Percentiles rank a stretch among this genome's conserved stretches.
Evolutionary conservation across 2,797 vertebrate species (phyloP).

Genomic region (Geotrypetes seraphini): DNA sequence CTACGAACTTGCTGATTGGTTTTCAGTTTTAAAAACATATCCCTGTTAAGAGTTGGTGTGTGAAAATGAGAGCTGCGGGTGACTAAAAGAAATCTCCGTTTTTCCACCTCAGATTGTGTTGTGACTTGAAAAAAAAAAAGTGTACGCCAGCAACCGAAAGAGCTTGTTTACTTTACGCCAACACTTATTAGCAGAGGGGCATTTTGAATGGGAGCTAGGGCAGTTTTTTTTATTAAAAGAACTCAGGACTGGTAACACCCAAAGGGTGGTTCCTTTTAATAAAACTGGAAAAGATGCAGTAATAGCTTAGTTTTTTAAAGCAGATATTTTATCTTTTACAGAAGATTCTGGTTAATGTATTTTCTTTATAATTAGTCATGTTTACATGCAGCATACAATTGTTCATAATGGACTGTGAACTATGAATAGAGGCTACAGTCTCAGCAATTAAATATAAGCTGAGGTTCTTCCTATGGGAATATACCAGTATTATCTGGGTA

Average conservation of each 20-base stretch:
- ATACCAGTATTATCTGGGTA: slow-evolving; percentile 31
- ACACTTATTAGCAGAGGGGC: too few species aligned
- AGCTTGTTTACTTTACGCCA: too few species aligned
- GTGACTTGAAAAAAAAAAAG: slow-evolving; percentile 39
- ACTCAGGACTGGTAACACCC: slow-evolving; percentile 67
- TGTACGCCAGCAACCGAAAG: too few species aligned
- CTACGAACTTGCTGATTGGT: too few species aligned
- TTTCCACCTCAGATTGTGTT: slow-evolving; percentile 7
- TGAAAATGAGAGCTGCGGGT: slow-evolving; percentile 19
- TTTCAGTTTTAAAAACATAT: too few species aligned
- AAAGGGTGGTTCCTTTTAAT: slow-evolving; percentile 58
- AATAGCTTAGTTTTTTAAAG: slow-evolving; percentile 59
- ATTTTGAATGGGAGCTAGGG: slow-evolving; percentile 54
- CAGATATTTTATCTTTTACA: slow-evolving; percentile 69
- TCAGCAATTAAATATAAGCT: slow-evolving; percentile 44
- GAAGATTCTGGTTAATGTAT: slow-evolving; percentile 58
- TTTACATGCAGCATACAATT: slow-evolving; percentile 68
- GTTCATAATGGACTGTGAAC: slow-evolving; percentile 68
- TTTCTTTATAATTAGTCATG: slow-evolving; percentile 69
- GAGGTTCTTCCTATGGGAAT: slow-evolving; percentile 48
- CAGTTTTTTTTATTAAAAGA: slow-evolving; percentile 47
- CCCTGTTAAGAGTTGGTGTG: too few species aligned
- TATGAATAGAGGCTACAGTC: slow-evolving; percentile 53
- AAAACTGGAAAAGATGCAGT: slow-evolving; percentile 64
- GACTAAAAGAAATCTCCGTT: slow-evolving; percentile 25